Evolutionary conservation across 2,113 vertebrate species (phyloP).

Genomic region (Indicator maculatus): DNA sequence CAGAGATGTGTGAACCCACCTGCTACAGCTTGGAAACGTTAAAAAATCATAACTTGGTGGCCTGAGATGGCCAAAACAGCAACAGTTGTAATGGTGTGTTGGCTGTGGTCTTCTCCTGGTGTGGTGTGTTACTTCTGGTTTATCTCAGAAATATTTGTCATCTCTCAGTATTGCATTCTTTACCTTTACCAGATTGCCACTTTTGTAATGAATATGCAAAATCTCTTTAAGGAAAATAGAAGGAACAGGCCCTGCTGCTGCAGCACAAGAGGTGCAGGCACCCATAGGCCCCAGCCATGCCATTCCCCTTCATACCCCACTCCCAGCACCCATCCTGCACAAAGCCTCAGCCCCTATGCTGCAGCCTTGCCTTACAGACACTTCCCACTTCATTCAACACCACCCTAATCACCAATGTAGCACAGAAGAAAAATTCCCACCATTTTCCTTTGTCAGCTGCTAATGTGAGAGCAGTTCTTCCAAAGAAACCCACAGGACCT

Average conservation of each 20-base stretch:
- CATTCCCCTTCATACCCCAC: accelerated
- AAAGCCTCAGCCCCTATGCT: accelerated
- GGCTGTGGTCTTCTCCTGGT: neutral
- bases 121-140: neutral
- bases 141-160: neutral
- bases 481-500: neutral
- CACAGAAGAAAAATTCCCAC: neutral
- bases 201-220: neutral
- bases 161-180: neutral
- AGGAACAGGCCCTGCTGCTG: accelerated
- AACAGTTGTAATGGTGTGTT: accelerated
- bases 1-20: conserved; percentile 31
- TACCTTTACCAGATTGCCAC: neutral
- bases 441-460: neutral
- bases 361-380: neutral
- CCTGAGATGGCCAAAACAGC: neutral
- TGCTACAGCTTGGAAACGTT: conserved; percentile 36
- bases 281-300: neutral
- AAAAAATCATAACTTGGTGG: neutral
- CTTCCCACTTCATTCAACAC: neutral
- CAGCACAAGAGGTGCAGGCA: accelerated
- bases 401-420: neutral
- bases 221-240: neutral
- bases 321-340: neutral
- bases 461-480: neutral